Evolutionary conservation across 2,888 invertebrate genomes (phyloP), one percentile per base, ranked within the genome.

Genomic region (Thumatha senex): DNA sequence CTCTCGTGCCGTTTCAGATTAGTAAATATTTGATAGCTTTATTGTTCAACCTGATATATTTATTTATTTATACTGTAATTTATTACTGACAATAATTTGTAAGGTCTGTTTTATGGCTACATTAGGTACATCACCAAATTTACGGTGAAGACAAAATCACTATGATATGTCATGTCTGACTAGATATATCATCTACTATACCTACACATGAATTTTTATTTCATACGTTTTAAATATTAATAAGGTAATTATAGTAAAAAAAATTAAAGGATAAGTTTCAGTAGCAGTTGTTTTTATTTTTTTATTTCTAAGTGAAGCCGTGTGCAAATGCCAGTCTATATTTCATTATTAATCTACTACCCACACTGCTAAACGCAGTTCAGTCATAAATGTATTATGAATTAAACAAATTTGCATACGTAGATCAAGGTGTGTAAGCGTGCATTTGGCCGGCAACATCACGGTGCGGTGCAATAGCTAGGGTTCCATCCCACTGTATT

Each of bases 11-110:
- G 89, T 82, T 83, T 82, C 86, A 89, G 89, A 91, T 91, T 91
- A 91, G 89, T 90, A 89, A 91, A 90, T 91, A 90, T 91, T 90
- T 90, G 89, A 91, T 90, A 87, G 90, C 89, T 91, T 90, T 90
- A 91, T 91, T 86, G 86, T 88, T 87, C 76, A 67, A 73, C 79
- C 82, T 86, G 86, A 87, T 88, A 85, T 86, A 86, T 87, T 87
- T 85, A 84, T 86, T 80, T 77, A 75, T 76, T 82, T 80, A 80
- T 83, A 24, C 5, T 24, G 18, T 24, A 24, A 24, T 24, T 24
- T 81, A 75, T 80, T 86, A 80, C 80, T 77, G 81, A 82, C 36
- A 47, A 48, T 40, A 47, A 40, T 50, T 24, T 7, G 41, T 53
- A 38, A 39, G 5, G 35, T 29, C 39, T 38, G 24, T 33, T 24